A percentile compares a stretch with the other conserved stretches of the same genome.
Evolutionary conservation across 30 jellyfish, hydroid and myxozoan genomes (phyloP).

Genomic region (Chrysaora quinquecirrha): DNA sequence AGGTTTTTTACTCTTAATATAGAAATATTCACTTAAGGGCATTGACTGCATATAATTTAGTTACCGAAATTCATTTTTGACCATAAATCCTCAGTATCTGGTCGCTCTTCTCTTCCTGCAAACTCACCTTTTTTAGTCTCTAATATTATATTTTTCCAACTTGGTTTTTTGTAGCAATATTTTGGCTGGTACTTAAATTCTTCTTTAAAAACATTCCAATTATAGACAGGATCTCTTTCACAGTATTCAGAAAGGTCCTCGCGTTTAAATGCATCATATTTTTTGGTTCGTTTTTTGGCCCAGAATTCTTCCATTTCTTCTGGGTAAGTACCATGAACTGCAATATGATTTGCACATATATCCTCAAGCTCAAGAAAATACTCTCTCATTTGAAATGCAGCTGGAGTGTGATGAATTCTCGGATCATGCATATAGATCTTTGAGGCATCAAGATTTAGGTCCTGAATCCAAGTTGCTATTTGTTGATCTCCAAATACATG

Average conservation of each 20-base stretch:
- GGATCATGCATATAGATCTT: slow-evolving; percentile 57
- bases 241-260: slow-evolving; percentile 17
- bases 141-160: slow-evolving; percentile 33
- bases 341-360: slow-evolving; percentile 61
- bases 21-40: too few species aligned
- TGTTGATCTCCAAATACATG: slow-evolving; percentile 81
- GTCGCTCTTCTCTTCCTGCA: slow-evolving; percentile 55
- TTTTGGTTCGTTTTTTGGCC: slow-evolving; percentile 31
- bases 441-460: slow-evolving; percentile 60
- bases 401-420: slow-evolving; percentile 80
- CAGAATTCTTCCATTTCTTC: slow-evolving; percentile 71
- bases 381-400: slow-evolving; percentile 60
- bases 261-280: slow-evolving; percentile 16
- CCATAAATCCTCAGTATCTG: not conserved
- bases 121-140: slow-evolving; percentile 30
- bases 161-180: slow-evolving; percentile 44
- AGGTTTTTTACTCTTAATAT: too few species aligned
- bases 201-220: slow-evolving; percentile 58
- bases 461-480: slow-evolving; percentile 71
- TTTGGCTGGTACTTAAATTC: slow-evolving; percentile 44
- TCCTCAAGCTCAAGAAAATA: slow-evolving; percentile 59
- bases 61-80: not conserved
- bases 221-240: slow-evolving; percentile 10
- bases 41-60: too few species aligned
- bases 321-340: slow-evolving; percentile 74